These are phyloP conservation scores for Unio pictorum DNA, from an alignment of 2,888 invertebrate genomes.

Conservation along the genomic window DNA sequence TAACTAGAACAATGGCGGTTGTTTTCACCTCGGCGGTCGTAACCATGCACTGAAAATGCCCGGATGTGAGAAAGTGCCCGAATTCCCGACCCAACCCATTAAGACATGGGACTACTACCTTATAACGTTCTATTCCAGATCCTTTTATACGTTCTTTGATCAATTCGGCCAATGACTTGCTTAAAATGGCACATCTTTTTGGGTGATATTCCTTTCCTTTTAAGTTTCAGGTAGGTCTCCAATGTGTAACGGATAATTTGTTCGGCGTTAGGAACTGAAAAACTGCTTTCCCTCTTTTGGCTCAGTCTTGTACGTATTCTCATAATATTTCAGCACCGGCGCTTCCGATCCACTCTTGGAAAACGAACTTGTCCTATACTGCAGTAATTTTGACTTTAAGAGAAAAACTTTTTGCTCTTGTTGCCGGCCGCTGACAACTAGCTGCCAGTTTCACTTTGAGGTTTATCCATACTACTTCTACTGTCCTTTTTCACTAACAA, in stretches of 20 bases:
- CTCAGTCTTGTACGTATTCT: conserved; percentile 52
- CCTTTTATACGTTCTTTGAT: conserved; percentile 56
- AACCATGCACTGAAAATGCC: no score
- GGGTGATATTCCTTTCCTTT: conserved; percentile 52
- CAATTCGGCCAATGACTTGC: conserved; percentile 54
- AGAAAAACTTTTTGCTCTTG: conserved; percentile 27
- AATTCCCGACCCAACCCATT: no score
- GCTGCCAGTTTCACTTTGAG: conserved; percentile 27
- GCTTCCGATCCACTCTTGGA: conserved; percentile 41
- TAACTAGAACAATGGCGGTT: no score
- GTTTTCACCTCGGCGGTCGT: no score
- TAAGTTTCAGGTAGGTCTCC: conserved; percentile 46
- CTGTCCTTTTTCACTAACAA: conserved; percentile 13
- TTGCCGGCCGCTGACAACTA: conserved; percentile 19
- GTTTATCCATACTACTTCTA: conserved; percentile 9
- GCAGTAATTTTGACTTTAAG: conserved; percentile 39
- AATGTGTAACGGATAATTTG: conserved; percentile 47
- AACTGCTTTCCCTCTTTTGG: conserved; percentile 40
- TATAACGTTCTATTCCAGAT: conserved; percentile 50
- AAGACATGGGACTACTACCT: conserved; percentile 52
- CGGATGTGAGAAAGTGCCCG: no score
- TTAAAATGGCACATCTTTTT: conserved; percentile 48
- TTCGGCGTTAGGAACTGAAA: conserved; percentile 41
- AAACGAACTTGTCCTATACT: conserved; percentile 34
- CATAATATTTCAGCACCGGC: conserved; percentile 31